A percentile compares a stretch with the other conserved stretches of the same genome.
These are phyloP conservation scores for Chrysopa pallens DNA, from an alignment of 1,140 invertebrate genomes.

Conservation along the genomic window DNA sequence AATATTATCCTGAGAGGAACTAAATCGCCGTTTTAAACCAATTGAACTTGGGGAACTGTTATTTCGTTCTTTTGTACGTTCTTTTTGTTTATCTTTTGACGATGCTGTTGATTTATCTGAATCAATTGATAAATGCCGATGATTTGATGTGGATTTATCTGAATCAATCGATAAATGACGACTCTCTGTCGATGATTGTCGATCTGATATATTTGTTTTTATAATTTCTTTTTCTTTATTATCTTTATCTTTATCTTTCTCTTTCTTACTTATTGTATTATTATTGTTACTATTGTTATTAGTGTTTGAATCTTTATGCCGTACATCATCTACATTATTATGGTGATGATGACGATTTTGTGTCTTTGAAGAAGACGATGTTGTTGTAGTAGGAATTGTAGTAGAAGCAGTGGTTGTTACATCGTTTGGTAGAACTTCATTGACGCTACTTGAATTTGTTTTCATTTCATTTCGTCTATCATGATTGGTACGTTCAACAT, in stretches of 20 bases:
- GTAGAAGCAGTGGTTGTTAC: no score
- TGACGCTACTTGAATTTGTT: no score
- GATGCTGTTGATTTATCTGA: slow-evolving; percentile 8
- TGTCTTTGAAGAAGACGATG: no score
- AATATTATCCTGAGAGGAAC: slow-evolving; percentile 53
- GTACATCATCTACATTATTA: slow-evolving; percentile 12
- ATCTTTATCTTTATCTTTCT: slow-evolving; percentile 19
- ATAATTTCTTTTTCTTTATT: slow-evolving; percentile 8
- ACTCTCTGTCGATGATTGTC: slow-evolving; percentile 2
- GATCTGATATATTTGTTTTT: slow-evolving; percentile 1
- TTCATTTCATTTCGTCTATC: no score
- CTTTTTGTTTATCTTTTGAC: not conserved
- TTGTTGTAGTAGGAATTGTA: no score
- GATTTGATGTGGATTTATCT: slow-evolving; percentile 12
- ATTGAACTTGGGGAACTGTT: slow-evolving; percentile 44
- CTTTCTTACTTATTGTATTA: slow-evolving; percentile 11
- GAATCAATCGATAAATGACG: slow-evolving; percentile 9
- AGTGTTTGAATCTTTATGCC: slow-evolving; percentile 3
- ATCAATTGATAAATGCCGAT: slow-evolving; percentile 17
- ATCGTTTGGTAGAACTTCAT: no score
- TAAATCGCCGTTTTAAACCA: slow-evolving; percentile 43
- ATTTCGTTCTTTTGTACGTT: slow-evolving; percentile 32
- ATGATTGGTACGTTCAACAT: no score
- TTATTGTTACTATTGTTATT: slow-evolving; percentile 11
- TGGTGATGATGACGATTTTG: no score